These are phyloP conservation scores for Speoplatyrhinus poulsoni DNA, from an alignment of 2,113 vertebrate species.

Conservation along the genomic window DNA sequence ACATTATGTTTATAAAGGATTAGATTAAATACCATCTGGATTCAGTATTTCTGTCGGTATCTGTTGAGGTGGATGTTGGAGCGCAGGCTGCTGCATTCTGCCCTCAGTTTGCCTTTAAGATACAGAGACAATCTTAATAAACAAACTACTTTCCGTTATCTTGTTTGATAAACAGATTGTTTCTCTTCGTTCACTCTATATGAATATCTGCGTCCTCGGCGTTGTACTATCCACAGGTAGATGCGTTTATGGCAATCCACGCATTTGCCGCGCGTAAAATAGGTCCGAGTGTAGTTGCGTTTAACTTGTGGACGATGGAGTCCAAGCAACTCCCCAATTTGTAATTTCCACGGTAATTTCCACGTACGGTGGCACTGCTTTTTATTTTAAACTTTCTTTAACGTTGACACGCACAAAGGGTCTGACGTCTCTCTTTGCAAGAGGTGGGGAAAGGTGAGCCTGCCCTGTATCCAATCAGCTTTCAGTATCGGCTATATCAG, in stretches of 20 bases:
- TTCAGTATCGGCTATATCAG: slow-evolving; percentile 4
- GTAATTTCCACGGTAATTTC: not conserved
- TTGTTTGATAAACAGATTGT: not conserved
- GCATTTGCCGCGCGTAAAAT: slow-evolving; percentile 3
- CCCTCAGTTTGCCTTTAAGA: not conserved
- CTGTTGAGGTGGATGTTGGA: slow-evolving; percentile 40
- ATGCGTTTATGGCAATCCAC: slow-evolving; percentile 9
- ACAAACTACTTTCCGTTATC: not conserved
- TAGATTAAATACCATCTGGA: slow-evolving; percentile 54
- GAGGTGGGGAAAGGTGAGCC: slow-evolving; percentile 1
- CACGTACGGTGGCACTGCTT: not conserved
- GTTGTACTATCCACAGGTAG: not conserved
- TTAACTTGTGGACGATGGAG: not conserved
- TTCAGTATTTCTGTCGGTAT: slow-evolving; percentile 41
- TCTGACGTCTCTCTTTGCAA: not conserved
- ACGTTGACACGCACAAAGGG: not conserved
- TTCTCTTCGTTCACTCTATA: slow-evolving; percentile 24
- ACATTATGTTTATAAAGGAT: not conserved
- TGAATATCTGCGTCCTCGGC: slow-evolving; percentile 8
- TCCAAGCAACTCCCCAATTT: slow-evolving; percentile 12
- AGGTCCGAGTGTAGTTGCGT: not conserved
- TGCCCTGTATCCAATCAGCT: slow-evolving; percentile 46
- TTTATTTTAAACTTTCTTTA: not conserved
- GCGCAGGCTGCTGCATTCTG: slow-evolving; percentile 69
- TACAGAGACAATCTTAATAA: not conserved